Conservation (phyloP, 1,140 invertebrate species). For the Danaus melanippus region DNA sequence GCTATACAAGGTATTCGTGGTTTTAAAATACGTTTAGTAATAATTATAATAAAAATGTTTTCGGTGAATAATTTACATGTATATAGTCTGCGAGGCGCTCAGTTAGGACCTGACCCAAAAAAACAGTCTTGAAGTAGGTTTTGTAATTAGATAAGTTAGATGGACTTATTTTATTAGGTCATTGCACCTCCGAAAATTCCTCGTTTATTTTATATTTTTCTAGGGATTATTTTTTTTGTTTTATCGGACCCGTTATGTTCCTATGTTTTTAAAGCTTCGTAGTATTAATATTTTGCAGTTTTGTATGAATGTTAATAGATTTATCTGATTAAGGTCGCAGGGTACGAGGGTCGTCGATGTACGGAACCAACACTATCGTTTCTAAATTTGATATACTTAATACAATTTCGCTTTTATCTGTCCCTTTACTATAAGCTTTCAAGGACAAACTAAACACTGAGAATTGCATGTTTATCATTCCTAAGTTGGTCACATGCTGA, state of each 20-base stretch:
- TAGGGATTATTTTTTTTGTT: constrained; percentile 21
- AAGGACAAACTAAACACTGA: too few species aligned
- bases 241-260: constrained; percentile 54
- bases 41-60: not conserved
- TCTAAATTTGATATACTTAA: too few species aligned
- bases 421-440: too few species aligned
- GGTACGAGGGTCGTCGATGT: constrained; percentile 1
- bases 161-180: constrained; percentile 35
- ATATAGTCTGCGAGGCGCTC: constrained; percentile 27
- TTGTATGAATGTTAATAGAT: too few species aligned
- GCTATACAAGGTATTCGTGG: too few species aligned
- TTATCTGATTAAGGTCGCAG: too few species aligned
- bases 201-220: constrained; percentile 27
- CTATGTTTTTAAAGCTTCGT: constrained; percentile 57
- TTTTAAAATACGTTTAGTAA: too few species aligned
- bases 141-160: constrained; percentile 56
- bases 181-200: constrained; percentile 30
- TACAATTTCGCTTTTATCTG: too few species aligned
- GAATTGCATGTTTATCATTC: too few species aligned
- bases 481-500: too few species aligned
- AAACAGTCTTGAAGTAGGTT: constrained; percentile 40
- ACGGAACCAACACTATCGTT: constrained; percentile 11
- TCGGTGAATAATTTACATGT: constrained; percentile 10
- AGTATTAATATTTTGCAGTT: constrained; percentile 18
- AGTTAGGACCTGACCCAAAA: constrained; percentile 6